Evolutionary conservation across 92 coral and sea anemone species (phyloP).

Genomic region (Ricordea florida): DNA sequence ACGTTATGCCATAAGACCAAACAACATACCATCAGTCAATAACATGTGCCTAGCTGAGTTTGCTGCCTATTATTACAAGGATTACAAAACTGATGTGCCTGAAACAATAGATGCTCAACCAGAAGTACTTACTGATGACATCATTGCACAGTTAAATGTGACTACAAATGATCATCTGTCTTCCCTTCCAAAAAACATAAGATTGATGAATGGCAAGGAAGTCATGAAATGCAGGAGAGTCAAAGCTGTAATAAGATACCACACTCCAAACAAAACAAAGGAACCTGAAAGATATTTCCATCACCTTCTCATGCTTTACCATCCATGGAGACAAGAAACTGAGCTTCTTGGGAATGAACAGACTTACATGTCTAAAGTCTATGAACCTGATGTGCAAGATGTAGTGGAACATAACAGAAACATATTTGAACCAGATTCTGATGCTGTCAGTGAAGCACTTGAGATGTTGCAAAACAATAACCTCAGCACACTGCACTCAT

Average conservation of each 20-base stretch:
- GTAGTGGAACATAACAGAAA: constrained; percentile 54
- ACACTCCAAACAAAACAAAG: constrained; percentile 43
- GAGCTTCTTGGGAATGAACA: constrained; percentile 60
- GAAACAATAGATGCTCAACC: constrained; percentile 23
- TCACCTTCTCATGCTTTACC: constrained; percentile 35
- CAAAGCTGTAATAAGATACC: constrained; percentile 37
- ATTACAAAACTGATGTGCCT: constrained; percentile 1
- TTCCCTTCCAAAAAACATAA: constrained; percentile 35
- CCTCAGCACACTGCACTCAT: constrained; percentile 32
- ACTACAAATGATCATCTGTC: not conserved
- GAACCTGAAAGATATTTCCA: constrained; percentile 48
- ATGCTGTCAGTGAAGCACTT: constrained; percentile 63
- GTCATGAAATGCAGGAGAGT: constrained; percentile 44
- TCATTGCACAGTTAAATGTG: constrained; percentile 2
- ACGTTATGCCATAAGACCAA: constrained; percentile 32
- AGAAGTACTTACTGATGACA: constrained; percentile 41
- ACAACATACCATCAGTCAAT: constrained; percentile 1
- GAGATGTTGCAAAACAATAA: constrained; percentile 60
- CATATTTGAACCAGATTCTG: constrained; percentile 71
- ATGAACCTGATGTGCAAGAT: constrained; percentile 56
- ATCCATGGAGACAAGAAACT: constrained; percentile 54
- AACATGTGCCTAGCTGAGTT: constrained; percentile 41
- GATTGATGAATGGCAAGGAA: constrained; percentile 14
- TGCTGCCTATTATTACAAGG: constrained; percentile 41
- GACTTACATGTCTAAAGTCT: constrained; percentile 68